Evolutionary conservation across 2,797 vertebrate species (phyloP).

Genomic region (Ptychadena robeensis): DNA sequence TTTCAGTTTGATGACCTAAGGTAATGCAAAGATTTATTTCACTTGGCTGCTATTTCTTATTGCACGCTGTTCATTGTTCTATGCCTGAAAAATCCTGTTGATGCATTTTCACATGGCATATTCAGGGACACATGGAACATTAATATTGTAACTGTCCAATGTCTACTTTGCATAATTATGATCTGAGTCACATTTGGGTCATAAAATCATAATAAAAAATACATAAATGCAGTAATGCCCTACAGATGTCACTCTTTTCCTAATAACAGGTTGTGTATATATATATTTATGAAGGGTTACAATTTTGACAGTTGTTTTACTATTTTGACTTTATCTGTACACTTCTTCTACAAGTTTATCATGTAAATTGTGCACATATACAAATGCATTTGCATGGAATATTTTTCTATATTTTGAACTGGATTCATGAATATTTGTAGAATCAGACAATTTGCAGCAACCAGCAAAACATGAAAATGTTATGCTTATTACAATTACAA

Average conservation of each 20-base stretch:
- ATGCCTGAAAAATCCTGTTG: background rate
- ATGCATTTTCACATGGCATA: background rate
- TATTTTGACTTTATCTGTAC: no score
- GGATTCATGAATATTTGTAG: background rate
- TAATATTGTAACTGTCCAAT: background rate
- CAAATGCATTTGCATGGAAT: background rate
- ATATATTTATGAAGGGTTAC: no score
- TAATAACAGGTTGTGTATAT: background rate
- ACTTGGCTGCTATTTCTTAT: background rate
- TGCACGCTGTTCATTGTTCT: background rate
- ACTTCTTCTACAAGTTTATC: no score
- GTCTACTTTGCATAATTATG: background rate
- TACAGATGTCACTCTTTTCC: slow-evolving; percentile 27
- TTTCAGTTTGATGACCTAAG: background rate
- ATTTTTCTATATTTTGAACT: background rate
- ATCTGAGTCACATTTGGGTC: background rate
- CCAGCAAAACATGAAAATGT: background rate
- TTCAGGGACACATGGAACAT: background rate
- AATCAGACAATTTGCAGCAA: background rate
- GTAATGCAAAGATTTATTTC: background rate
- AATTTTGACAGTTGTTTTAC: no score
- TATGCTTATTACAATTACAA: no score
- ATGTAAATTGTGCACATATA: background rate
- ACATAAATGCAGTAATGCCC: slow-evolving; percentile 1
- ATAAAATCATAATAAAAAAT: background rate